Evolutionary conservation across 2,888 invertebrate species (phyloP).

Genomic region (Polydrusus pterygomalis): DNA sequence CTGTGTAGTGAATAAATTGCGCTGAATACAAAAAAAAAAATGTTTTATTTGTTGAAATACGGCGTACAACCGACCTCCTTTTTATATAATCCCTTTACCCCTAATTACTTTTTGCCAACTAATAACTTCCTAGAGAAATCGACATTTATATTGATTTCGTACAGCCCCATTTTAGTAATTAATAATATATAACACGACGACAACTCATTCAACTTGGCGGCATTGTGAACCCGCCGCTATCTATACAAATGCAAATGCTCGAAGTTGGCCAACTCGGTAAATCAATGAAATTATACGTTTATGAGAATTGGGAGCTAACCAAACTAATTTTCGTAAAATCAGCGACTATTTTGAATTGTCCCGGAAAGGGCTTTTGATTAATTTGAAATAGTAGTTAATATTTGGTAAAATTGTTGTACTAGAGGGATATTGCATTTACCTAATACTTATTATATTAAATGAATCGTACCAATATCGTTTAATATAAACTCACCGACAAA

Average conservation of each 20-base stretch:
- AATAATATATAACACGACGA: conserved; percentile 68
- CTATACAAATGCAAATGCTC: conserved; percentile 60
- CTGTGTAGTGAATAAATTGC: no score
- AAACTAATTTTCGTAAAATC: conserved; percentile 55
- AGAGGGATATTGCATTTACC: no score
- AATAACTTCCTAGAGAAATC: conserved; percentile 33
- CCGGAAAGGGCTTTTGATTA: conserved; percentile 14
- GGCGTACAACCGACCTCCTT: no score
- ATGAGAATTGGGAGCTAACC: conserved; percentile 55
- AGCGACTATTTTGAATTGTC: conserved; percentile 45
- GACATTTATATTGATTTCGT: conserved; percentile 54
- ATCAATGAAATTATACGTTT: conserved; percentile 57
- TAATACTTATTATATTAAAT: no score
- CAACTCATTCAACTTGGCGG: conserved; percentile 66
- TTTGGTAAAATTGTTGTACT: neutral
- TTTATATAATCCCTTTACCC: neutral
- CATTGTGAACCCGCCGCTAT: conserved; percentile 62
- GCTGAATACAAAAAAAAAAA: no score
- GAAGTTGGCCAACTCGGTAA: conserved; percentile 58
- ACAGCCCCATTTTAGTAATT: conserved; percentile 67
- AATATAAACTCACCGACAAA: no score
- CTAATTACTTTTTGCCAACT: neutral
- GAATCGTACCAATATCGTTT: no score
- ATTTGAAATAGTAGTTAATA: neutral
- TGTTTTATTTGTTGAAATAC: no score